Evolutionary conservation across 2,113 vertebrate genomes (phyloP), one percentile per base, ranked within the genome.

Genomic region (Semnornis frantzii): DNA sequence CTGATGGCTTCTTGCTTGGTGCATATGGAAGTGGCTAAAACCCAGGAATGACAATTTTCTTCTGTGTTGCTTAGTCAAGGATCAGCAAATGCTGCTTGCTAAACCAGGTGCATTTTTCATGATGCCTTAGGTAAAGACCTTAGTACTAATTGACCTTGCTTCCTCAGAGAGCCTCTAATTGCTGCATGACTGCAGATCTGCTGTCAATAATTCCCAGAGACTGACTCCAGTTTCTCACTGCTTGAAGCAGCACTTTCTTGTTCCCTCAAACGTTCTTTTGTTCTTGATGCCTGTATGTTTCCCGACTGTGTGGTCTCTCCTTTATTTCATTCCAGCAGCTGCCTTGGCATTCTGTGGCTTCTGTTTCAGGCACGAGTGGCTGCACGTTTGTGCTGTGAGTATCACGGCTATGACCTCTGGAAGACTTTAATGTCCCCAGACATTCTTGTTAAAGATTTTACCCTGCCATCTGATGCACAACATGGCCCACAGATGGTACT

Each of bases 401-500:
- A 94, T 90, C 69, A 66, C 48, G 48, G 42, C 92, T 85, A 77
- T 79, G 70, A 91, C 85, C 34, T 65, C 52, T 71, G 46, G 77
- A 87, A 95, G 85, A 83, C 72, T 93, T 87, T 68, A 71, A 64
- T 60, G 76, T 94, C 77, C 85, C 62, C 37, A 93, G 89, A 94
- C 0, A 6, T 87, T 94, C 60, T 66, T 58, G 70, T 91, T 93
- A 69, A 87, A 85, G 64, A 90, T 90, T 96, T 90, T 81, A 90
- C 83, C 79, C 76, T 87, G 72, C 90, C 94, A 96, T 91, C 92
- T 94, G 94, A 96, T 94, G 75, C 37, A 44, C 93, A 94, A 91
- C 94, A 93, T 85, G 90, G 92, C 60, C 90, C 79, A 85, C 94
- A 96, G 96, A 95, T 91, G 94, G 92, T 76, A 80, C 34, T 82